A percentile compares a stretch with the other conserved stretches of the same genome.
Evolutionary conservation across 2,888 invertebrate species (phyloP).

Genomic region (Doris montereyensis): DNA sequence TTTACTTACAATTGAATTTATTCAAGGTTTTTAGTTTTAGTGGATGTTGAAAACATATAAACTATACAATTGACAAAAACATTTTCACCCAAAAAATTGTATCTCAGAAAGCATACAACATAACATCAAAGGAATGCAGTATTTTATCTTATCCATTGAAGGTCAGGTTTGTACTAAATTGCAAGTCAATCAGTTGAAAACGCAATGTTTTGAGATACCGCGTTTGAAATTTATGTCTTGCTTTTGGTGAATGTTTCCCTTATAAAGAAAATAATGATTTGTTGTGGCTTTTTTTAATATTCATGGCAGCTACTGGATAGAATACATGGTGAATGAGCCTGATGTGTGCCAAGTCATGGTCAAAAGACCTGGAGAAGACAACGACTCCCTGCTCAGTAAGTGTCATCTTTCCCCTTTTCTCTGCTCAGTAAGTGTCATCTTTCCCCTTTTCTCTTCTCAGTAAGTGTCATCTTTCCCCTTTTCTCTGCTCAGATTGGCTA

Average conservation of each 20-base stretch:
- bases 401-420: not conserved
- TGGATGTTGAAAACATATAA: too few relatives aligned
- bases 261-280: not conserved
- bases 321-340: conserved; percentile 16
- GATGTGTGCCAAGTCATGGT: conserved; percentile 20
- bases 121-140: too few relatives aligned
- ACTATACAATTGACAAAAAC: too few relatives aligned
- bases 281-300: not conserved
- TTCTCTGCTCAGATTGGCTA: conserved; percentile 32
- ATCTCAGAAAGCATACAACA: too few relatives aligned
- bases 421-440: conserved; percentile 25
- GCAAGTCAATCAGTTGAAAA: too few relatives aligned
- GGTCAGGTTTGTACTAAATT: too few relatives aligned
- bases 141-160: too few relatives aligned
- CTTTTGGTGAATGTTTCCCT: conserved; percentile 5
- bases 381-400: conserved; percentile 36
- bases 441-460: conserved; percentile 13
- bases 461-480: not conserved
- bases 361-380: conserved; percentile 36
- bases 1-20: too few relatives aligned
- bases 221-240: too few relatives aligned
- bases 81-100: too few relatives aligned
- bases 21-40: too few relatives aligned
- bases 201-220: too few relatives aligned
- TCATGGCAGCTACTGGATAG: conserved; percentile 14